These are phyloP conservation scores for Leptinotarsa juncta DNA, from an alignment of 2,888 invertebrate genomes.

Conservation along the genomic window DNA sequence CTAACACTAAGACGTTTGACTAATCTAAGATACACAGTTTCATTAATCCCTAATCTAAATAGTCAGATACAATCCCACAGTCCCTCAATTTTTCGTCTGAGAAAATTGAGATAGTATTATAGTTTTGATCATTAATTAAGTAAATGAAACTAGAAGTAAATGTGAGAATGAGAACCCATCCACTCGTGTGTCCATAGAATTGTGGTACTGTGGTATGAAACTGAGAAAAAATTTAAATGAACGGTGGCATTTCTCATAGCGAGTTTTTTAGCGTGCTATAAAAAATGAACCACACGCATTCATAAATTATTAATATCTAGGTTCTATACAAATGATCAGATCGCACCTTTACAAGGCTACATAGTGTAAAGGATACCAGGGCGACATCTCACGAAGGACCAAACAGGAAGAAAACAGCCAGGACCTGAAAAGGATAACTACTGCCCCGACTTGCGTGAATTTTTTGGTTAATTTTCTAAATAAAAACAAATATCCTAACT, in stretches of 20 bases:
- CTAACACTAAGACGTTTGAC: constrained; percentile 28
- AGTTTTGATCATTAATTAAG: not conserved
- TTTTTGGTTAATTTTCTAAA: constrained; percentile 42
- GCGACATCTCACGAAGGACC: constrained; percentile 63
- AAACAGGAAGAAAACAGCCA: constrained; percentile 60
- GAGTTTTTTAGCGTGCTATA: constrained; percentile 20
- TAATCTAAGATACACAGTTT: constrained; percentile 43
- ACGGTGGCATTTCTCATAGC: constrained; percentile 15
- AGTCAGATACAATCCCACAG: constrained; percentile 20
- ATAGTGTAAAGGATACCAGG: constrained; percentile 64
- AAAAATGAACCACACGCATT: constrained; percentile 26
- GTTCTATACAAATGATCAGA: constrained; percentile 60
- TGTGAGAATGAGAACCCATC: too few relatives aligned
- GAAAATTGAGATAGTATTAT: too few relatives aligned
- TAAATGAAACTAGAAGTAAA: not conserved
- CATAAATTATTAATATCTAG: constrained; percentile 40
- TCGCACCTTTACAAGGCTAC: constrained; percentile 64
- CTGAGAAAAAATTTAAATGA: not conserved
- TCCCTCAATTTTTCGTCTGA: not conserved
- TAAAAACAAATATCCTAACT: constrained; percentile 31
- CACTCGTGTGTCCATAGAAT: not conserved
- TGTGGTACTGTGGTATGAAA: not conserved
- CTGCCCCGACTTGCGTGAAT: constrained; percentile 63
- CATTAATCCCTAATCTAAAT: constrained; percentile 42
- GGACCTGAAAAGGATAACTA: constrained; percentile 66